These are phyloP conservation scores for Eurosta solidaginis DNA, from an alignment of 1,140 invertebrate genomes.

Conservation along the genomic window DNA sequence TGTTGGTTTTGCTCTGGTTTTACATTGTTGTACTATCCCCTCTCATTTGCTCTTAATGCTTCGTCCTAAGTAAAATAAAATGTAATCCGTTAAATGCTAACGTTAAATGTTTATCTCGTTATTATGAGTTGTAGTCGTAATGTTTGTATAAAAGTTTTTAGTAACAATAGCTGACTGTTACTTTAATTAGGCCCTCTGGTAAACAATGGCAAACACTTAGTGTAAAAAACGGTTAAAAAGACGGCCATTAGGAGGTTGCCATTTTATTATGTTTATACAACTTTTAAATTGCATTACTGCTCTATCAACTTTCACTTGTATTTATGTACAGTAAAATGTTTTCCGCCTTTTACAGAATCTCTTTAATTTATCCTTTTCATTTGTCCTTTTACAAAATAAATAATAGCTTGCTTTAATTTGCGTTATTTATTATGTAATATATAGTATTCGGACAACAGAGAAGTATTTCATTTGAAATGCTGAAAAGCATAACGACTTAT, in stretches of 20 bases:
- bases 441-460: too few species aligned
- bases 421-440: too few species aligned
- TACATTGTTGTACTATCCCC: neutral
- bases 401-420: too few species aligned
- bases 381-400: too few species aligned
- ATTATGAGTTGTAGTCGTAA: neutral
- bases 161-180: neutral
- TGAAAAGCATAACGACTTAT: too few species aligned
- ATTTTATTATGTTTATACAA: neutral
- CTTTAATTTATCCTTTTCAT: too few species aligned
- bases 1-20: neutral
- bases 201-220: neutral
- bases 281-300: neutral
- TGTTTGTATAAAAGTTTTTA: slow-evolving; percentile 16
- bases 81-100: neutral
- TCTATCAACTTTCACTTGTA: too few species aligned
- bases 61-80: neutral
- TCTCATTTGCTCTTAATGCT: neutral
- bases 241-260: neutral
- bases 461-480: too few species aligned
- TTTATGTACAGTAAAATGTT: too few species aligned
- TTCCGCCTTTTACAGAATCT: too few species aligned
- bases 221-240: neutral
- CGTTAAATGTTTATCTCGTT: slow-evolving; percentile 16
- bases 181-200: slow-evolving; percentile 1